Evolutionary conservation across 2,797 vertebrate species (phyloP).

Genomic region (Neosilurus hyrtlii): DNA sequence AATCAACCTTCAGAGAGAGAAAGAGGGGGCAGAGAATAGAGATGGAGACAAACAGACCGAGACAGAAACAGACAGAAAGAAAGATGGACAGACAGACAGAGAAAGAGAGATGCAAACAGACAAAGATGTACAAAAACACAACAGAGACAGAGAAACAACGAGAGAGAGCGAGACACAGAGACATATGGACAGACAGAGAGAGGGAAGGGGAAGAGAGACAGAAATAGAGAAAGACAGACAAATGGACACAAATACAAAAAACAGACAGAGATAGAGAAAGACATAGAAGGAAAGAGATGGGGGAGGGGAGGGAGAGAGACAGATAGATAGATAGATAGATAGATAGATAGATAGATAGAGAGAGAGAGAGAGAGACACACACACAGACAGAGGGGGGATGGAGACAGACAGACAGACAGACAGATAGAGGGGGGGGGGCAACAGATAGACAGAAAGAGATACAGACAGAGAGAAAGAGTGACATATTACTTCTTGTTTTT

Average conservation of each 20-base stretch:
- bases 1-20: constrained; percentile 80
- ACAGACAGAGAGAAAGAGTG: not conserved
- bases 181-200: too few relatives aligned
- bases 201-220: too few relatives aligned
- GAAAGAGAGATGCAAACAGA: not conserved
- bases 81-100: not conserved
- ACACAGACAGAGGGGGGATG: not conserved
- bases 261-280: too few relatives aligned
- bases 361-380: not conserved
- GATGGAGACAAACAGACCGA: constrained; percentile 21
- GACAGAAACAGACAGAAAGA: not conserved
- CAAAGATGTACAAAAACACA: too few relatives aligned
- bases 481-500: not conserved
- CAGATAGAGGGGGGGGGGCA: too few relatives aligned
- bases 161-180: constrained; percentile 16
- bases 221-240: too few relatives aligned
- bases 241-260: too few relatives aligned
- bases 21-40: not conserved
- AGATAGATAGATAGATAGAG: not conserved
- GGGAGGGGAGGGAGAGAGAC: not conserved
- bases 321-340: not conserved
- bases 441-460: not conserved
- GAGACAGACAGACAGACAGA: not conserved
- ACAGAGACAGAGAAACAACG: not conserved
- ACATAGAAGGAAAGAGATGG: not conserved